These are phyloP conservation scores for Nomada ferruginata DNA, from an alignment of 2,888 invertebrate genomes.

Conservation along the genomic window DNA sequence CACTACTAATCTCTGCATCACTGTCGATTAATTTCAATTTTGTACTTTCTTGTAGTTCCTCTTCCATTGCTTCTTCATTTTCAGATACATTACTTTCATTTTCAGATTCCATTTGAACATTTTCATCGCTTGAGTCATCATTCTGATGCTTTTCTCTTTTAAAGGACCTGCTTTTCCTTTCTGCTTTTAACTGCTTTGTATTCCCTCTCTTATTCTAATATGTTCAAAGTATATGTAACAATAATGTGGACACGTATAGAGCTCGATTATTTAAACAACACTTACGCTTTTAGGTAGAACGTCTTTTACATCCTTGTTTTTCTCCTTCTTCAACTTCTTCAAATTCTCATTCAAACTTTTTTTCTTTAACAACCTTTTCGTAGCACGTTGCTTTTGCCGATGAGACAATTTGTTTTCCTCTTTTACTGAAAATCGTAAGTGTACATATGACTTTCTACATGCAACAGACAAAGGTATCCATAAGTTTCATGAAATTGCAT, in stretches of 20 bases:
- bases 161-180: conserved; percentile 35
- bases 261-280: background rate
- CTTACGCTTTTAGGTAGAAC: conserved; percentile 37
- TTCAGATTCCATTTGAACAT: conserved; percentile 21
- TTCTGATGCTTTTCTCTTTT: conserved; percentile 18
- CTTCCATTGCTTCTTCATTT: conserved; percentile 23
- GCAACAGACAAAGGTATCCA: background rate
- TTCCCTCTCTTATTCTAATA: conserved; percentile 39
- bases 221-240: background rate
- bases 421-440: conserved; percentile 81
- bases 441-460: background rate
- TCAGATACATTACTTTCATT: conserved; percentile 4
- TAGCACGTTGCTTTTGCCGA: conserved; percentile 89
- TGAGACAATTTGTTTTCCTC: conserved; percentile 87
- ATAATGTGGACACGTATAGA: background rate
- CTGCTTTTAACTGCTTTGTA: background rate
- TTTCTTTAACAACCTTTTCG: conserved; percentile 85
- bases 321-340: conserved; percentile 37
- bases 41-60: conserved; percentile 19
- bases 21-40: conserved; percentile 36
- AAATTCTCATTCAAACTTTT: conserved; percentile 58
- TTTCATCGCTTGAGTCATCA: background rate
- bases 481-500: background rate
- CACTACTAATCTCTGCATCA: conserved; percentile 22
- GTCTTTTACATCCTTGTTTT: background rate